Percentiles rank a stretch among this genome's conserved stretches.
These are phyloP conservation scores for Falco berigora DNA, from an alignment of 2,797 vertebrate species.

Conservation along the genomic window DNA sequence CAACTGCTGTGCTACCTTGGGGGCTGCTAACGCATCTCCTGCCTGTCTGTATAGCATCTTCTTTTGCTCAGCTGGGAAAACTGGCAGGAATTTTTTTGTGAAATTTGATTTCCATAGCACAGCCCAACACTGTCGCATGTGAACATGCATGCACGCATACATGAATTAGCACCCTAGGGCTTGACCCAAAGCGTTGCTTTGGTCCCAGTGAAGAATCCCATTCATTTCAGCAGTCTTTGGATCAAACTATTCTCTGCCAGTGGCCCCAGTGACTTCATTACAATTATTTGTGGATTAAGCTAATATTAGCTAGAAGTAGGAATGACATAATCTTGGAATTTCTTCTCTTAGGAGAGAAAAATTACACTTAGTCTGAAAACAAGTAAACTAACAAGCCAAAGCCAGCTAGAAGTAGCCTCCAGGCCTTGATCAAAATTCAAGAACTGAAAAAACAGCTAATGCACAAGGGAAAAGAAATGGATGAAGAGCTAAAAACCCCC, in stretches of 20 bases:
- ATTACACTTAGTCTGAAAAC: not conserved
- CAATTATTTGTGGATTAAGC: not conserved
- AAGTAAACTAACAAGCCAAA: not conserved
- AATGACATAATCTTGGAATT: not conserved
- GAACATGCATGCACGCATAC: accelerated
- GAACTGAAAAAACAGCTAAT: not conserved
- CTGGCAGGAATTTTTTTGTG: not conserved
- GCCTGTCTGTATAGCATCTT: not conserved
- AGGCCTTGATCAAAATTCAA: not conserved
- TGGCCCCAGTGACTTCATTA: not conserved
- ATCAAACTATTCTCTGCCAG: not conserved
- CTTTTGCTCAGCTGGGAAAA: not conserved
- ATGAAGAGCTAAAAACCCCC: not conserved
- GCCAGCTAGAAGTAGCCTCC: not conserved
- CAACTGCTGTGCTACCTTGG: constrained; percentile 36
- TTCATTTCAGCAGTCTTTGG: not conserved
- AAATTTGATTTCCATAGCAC: constrained; percentile 12
- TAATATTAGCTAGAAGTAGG: not conserved
- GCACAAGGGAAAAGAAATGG: not conserved
- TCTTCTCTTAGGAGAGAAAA: not conserved
- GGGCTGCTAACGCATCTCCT: constrained; percentile 25
- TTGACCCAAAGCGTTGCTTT: not conserved
- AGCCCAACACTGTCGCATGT: not conserved
- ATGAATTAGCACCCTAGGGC: not conserved
- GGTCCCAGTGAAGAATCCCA: not conserved